Evolutionary conservation across 2,797 vertebrate genomes (phyloP), one percentile per base, ranked within the genome.

Genomic region (Semotilus atromaculatus): DNA sequence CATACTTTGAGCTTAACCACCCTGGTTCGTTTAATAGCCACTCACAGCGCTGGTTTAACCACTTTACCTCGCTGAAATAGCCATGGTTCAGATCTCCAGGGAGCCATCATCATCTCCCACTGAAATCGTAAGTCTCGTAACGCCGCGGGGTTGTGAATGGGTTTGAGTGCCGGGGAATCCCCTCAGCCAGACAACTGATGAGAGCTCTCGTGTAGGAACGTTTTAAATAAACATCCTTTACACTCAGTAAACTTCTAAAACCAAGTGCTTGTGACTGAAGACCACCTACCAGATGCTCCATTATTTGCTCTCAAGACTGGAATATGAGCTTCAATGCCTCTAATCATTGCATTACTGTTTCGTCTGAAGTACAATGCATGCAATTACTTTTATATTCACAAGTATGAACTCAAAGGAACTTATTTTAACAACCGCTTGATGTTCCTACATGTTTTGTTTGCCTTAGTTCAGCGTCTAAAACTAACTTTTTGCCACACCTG

Each of bases 171-270:
- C 13, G 68, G 80, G 80, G 80, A 81, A 72, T 81, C 68, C 80
- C 68, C 68, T 3, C 80, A 38, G 19, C 18, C 66, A 81, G 64
- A 80, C 79, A 81, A 58, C 67, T 58, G 80, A 81, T 72, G 80
- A 81, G 68, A 45, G 80, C 79, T 58, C 48, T 81, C 18, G 6
- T 71, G 51, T 34, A 11, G 79, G 79, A 71, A 23, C 67, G 5
- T 45, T 72, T 60, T 81, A 81, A 81, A 72, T 55, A 81, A 81
- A 81, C 80, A 81, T 81, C 66, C 80, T 81, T 58, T 71, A 81
- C 67, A 58, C 80, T 81, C 68, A 31, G 80, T 81, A 81, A 72
- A 72, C 80, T 43, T 72, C 68, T 60, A 60, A 72, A 81, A 71
- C 64, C 31, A 19, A 40, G 53, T 38, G 74, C 74, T n/a, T 76